Base-by-base conservation (phyloP, 30 jellyfish, hydroid and myxozoan genomes). In the Aurelia aurita region DNA sequence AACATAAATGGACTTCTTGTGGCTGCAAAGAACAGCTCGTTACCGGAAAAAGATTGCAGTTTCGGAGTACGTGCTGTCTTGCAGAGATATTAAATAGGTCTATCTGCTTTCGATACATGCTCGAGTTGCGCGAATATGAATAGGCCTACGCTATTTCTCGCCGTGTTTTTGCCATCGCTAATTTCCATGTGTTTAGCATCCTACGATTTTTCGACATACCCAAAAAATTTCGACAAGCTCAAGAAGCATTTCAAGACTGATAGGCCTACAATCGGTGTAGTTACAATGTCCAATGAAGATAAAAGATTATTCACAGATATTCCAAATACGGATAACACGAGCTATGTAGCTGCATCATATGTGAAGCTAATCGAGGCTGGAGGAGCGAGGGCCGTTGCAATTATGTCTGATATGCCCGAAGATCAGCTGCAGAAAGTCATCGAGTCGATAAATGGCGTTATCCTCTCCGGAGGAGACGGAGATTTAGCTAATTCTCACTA, bases 391-490 rank as follows among this genome's bases (percentile, higher is more conserved):
- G 98, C 92, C 51, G 98, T 91, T 6, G 95, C 98, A 2, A 26
- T 91, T 18, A 54, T 76, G 39, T 94, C 89, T 60, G 95, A 86
- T 49, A 61, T 83, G 78, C 83, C 87, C 8, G 91, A 64, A 21
- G 69, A 80, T 27, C 85, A 85, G 44, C 78, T 91, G 12, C 35
- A 28, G 64, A 76, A 69, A 21, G 75, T 91, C 26, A 58, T 91
- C 64, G 62, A 71, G 27, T 85, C 93, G 25, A 66, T 91, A 27
- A 91, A 91, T 62, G 98, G 98, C 1, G 96, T 86, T 49, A 70
- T 91, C 14, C 27, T 91, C 54, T 88, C 96, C 4, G 98, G 98
- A 3, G 98, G 98, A 10, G 98, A 91, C 43, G 98, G 94, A 23
- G 96, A 91, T 51, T 51, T 91, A 29, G 90, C 89, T 8, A 95